phyloP scores from a whole-genome alignment of 1,140 invertebrate species.

The Yoshiicerus persimilis region DNA sequence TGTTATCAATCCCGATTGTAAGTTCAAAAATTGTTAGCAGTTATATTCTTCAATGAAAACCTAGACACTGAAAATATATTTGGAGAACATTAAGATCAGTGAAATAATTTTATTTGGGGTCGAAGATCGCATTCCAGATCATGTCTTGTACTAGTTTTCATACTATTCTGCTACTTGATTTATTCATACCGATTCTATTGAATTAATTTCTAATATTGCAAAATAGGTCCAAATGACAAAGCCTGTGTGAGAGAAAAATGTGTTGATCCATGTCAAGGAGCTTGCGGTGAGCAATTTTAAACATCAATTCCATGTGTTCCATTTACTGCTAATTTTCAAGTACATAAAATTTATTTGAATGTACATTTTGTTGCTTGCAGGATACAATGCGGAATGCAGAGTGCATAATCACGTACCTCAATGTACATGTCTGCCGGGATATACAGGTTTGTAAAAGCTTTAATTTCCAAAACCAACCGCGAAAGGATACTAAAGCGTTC shows the following conservation, averaged over 20 bases:
- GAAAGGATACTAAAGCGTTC: no score
- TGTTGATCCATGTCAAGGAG: constrained; percentile 68
- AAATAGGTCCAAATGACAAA: constrained; percentile 62
- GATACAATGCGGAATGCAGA: constrained; percentile 64
- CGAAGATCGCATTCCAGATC: no score
- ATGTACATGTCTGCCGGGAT: constrained; percentile 57
- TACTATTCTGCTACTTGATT: no score
- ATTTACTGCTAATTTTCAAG: background rate
- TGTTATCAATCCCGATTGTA: constrained; percentile 57
- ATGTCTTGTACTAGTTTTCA: no score
- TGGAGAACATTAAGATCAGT: no score
- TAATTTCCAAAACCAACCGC: background rate
- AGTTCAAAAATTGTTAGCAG: no score
- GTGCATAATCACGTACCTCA: constrained; percentile 58
- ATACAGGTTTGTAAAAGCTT: constrained; percentile 59
- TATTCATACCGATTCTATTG: no score
- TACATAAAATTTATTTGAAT: no score
- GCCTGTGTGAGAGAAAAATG: constrained; percentile 67
- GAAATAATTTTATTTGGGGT: no score
- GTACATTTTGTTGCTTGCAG: constrained; percentile 68
- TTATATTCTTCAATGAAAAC: no score
- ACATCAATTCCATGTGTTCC: background rate
- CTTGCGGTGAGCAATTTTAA: constrained; percentile 54
- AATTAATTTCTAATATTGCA: no score
- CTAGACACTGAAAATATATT: no score